Base-by-base conservation (phyloP, 1,140 invertebrate species). In the Drosophila miranda region DNA sequence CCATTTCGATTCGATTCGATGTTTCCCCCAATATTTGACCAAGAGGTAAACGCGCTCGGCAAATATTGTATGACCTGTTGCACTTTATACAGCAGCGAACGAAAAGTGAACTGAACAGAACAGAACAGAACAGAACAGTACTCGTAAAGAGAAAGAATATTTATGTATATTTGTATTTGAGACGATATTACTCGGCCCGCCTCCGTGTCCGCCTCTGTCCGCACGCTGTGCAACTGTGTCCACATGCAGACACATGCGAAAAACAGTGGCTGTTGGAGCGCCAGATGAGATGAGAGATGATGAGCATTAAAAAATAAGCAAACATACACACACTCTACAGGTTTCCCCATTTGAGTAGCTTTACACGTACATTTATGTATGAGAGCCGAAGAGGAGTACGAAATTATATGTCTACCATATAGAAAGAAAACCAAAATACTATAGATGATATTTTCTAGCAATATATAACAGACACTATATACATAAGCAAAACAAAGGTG, bases 11-110 rank as follows among this genome's bases (percentile, higher is more conserved):
- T 23, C 34, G 34, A 38, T 5, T 38, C 34, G 34, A 38, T 38
- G 34, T 38, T 38, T 13, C 30, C 23, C 41, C 26, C 48, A 58
- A 62, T 74, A 68, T 78, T 54, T 44, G 51, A 46, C 26, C 30
- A 78, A 59, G 70, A 68, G 70, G 70, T 82, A 66, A 83, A 72
- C 56, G 81, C 61, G 82, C 78, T 63, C 46, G 48, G 69, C 76
- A 68, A 82, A 87, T 86, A 87, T 87, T 86, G 58, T 55, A 87
- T 86, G 74, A 86, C 81, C 81, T 87, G 81, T 78, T 86, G 81
- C 77, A 86, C 81, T 86, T 81, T 87, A 56, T 75, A 78, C 56
- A 73, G 70, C 62, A 63, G 49, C 57, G 43, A 28, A 46, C 19
- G 19, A 2, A 19, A 1, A 19, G 19, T 19, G 19, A 19, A 16